Conservation (phyloP, 1,140 invertebrate species). For the Penaeus indicus region DNA sequence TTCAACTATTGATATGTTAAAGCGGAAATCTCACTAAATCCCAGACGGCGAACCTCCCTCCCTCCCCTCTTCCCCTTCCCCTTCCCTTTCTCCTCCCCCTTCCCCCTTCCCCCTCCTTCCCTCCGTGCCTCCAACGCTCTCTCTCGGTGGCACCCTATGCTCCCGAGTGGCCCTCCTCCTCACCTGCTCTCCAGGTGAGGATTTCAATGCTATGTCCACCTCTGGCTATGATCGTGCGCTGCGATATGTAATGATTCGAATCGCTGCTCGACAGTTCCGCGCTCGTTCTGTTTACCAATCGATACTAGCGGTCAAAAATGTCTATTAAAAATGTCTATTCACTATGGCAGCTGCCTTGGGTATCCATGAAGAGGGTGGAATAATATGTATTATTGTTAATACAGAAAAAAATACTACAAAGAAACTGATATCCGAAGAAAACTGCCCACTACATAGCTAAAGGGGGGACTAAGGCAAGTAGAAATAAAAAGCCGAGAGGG, state of each 20-base stretch:
- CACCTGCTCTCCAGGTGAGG: no score
- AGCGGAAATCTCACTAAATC: no score
- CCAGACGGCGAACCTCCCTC: no score
- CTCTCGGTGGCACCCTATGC: no score
- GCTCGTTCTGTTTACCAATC: constrained; percentile 37
- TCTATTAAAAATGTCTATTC: constrained; percentile 41
- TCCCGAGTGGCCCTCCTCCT: no score
- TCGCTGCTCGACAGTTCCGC: constrained; percentile 4
- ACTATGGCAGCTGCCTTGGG: constrained; percentile 24
- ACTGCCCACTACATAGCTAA: constrained; percentile 8
- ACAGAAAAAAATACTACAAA: constrained; percentile 44
- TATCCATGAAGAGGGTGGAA: constrained; percentile 29
- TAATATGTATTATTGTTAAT: constrained; percentile 53
- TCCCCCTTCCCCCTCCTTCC: no score
- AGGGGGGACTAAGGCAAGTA: constrained; percentile 4
- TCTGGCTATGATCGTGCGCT: not conserved
- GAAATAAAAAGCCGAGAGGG: no score
- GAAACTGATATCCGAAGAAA: constrained; percentile 53
- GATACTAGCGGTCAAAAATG: constrained; percentile 18
- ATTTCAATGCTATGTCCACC: no score
- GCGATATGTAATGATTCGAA: constrained; percentile 4
- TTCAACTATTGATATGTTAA: no score
- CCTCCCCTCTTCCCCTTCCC: no score
- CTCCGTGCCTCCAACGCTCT: no score
- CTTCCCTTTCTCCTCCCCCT: no score